Evolutionary conservation across 2,888 invertebrate genomes (phyloP), one percentile per base, ranked within the genome.

Genomic region (Lochmaea capreae): DNA sequence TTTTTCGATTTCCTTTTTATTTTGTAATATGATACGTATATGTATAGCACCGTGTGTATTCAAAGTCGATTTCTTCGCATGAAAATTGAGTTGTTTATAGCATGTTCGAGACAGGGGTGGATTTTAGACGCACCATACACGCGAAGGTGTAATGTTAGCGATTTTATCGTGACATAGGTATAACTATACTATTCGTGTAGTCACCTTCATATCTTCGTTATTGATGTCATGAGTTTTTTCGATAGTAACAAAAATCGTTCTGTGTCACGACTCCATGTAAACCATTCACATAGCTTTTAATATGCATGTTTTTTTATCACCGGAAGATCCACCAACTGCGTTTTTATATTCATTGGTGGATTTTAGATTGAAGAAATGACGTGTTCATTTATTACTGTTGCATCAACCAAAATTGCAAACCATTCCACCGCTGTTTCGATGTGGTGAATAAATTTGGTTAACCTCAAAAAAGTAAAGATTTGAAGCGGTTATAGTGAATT

Each of bases 61-160:
- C 8, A 57, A 57, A 65, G 22, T 10, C 54, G 5, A 57, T 54
- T 54, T 33, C 43, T 57, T 39, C 57, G 42, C 67, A 43, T 58
- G 43, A 58, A 39, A 67, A 67, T 58, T 63, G 42, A 62, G 59
- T 33, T 59, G 42, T 63, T 43, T 63, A 63, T 63, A 42, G 43
- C 62, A 42, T 63, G 43, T 63, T 63, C 43, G 62, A 63, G 11
- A 43, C 62, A 63, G 62, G 62, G 62, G 16, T 63, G 62, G 43
- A n/a, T 63, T 63, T 63, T 18, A 63, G 43, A 63, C 62, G 62
- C 43, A 43, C 18, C 12, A 43, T 16, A 43, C 62, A 63, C 62
- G 62, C 62, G 43, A 63, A 33, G 14, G 11, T 59, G 33, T 59
- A 16, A 18, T 58, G n/a, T 59, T 33, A 33, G 8, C 59, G 33